These are phyloP conservation scores for Carlito syrichta DNA, from an alignment of 2,113 vertebrate species.

Conservation along the genomic window DNA sequence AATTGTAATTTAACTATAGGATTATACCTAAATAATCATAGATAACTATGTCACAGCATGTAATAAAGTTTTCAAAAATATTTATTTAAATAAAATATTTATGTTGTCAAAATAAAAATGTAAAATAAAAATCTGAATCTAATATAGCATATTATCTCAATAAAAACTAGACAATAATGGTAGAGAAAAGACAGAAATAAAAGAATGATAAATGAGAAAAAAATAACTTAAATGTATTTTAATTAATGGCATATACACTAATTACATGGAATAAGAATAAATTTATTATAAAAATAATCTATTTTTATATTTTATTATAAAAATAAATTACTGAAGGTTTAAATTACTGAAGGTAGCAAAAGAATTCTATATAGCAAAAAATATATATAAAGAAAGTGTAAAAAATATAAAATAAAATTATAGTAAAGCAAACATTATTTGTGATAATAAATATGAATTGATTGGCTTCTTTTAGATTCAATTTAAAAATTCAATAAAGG, in stretches of 20 bases:
- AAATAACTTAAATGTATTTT: background rate
- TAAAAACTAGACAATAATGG: background rate
- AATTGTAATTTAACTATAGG: constrained; percentile 1
- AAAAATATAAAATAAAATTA: background rate
- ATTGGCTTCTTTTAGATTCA: background rate
- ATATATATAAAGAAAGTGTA: background rate
- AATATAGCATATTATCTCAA: background rate
- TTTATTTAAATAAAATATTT: background rate
- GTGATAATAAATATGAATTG: background rate
- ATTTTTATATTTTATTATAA: too few relatives aligned
- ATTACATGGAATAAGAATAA: background rate
- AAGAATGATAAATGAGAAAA: background rate
- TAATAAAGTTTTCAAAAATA: background rate
- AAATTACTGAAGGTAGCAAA: background rate
- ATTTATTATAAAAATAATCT: too few relatives aligned
- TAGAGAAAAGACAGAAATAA: background rate
- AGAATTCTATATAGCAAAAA: background rate
- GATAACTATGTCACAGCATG: background rate
- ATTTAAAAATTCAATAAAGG: background rate
- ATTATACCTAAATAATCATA: background rate
- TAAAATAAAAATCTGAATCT: background rate
- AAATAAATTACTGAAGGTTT: too few relatives aligned
- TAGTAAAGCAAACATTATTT: background rate
- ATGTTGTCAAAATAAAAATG: background rate
- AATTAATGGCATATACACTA: background rate